A percentile compares a stretch with the other conserved stretches of the same genome.
These are phyloP conservation scores for Mythimna ferrago DNA, from an alignment of 2,888 invertebrate genomes.

Conservation along the genomic window DNA sequence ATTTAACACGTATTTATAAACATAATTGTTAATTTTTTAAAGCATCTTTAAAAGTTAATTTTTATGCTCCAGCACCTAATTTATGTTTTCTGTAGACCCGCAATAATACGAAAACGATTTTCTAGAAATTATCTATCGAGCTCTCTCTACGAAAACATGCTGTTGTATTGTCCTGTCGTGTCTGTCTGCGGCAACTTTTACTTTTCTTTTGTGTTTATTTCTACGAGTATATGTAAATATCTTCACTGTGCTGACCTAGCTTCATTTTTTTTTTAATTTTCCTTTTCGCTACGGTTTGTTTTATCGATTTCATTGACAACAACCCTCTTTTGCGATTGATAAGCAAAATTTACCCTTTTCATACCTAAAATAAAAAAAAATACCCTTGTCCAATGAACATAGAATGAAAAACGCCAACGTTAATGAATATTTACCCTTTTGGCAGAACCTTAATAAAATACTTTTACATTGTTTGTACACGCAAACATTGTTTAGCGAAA, in stretches of 20 bases:
- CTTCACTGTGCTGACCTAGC: background rate
- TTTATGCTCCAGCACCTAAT: background rate
- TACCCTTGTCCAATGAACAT: background rate
- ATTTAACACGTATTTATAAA: too few relatives aligned
- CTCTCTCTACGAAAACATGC: background rate
- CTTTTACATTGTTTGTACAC: constrained; percentile 47
- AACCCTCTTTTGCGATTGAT: constrained; percentile 33
- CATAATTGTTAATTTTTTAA: too few relatives aligned
- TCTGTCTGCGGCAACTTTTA: background rate
- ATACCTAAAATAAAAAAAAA: constrained; percentile 43
- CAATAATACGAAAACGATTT: background rate
- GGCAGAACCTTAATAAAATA: constrained; percentile 48
- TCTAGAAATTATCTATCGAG: background rate
- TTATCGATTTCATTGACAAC: constrained; percentile 23
- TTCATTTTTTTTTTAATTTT: constrained; percentile 3
- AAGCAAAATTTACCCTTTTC: constrained; percentile 47
- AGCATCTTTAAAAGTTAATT: too few relatives aligned
- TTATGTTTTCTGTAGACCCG: background rate
- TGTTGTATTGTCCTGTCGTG: background rate
- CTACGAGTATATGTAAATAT: background rate
- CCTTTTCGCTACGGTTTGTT: constrained; percentile 9
- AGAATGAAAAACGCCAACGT: constrained; percentile 49
- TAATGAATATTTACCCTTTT: constrained; percentile 54
- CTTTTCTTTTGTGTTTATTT: background rate
- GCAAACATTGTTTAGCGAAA: constrained; percentile 39